Evolutionary conservation across 2,888 invertebrate species (phyloP), one percentile per base, ranked within the genome.

Genomic region (Caenorhabditis afra): DNA sequence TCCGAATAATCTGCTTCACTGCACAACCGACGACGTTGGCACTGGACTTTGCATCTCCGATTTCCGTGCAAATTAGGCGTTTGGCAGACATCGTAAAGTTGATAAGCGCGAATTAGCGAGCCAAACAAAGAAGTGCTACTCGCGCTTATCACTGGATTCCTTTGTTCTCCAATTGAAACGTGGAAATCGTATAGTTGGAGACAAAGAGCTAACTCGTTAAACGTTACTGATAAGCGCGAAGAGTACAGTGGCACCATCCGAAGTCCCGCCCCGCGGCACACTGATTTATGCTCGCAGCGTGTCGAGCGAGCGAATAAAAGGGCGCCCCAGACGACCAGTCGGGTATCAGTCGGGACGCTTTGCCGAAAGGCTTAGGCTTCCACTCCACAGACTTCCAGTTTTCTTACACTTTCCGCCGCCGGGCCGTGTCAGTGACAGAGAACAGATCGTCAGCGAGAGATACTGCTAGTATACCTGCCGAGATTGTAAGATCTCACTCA

Each of bases 341-440:
- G 29, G n/a, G 29, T 29, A 29, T 29, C 29, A 71, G 49, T 66
- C 59, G 49, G 58, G 66, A 62, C 49, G 62, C 62, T 79, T 79
- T 79, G 68, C 68, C 68, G 58, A 79, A 57, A 73, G 57, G 61
- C 73, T 67, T 73, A 49, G 23, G 41, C 61, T 61, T 37, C 41
- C 29, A 5, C 29, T 29, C 29, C 29, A n/a, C 29, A 29, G 29
- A 29, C 18, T 66, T 59, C 64, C 65, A 70, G 70, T 61, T 73
- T 41, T 41, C 58, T 70, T 55, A 64, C 67, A 64, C 65, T 57
- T 61, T 49, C 44, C n/a, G n/a, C n/a, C n/a, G n/a, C n/a, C n/a
- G n/a, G n/a, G 7, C 29, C 29, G 29, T 70, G 64, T 70, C 70
- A 18, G 41, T 49, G 71, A 73, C 73, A 73, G 49, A 57, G 35